These are phyloP conservation scores for Scaptomyza flava DNA, from an alignment of 2,888 invertebrate species.

Conservation along the genomic window DNA sequence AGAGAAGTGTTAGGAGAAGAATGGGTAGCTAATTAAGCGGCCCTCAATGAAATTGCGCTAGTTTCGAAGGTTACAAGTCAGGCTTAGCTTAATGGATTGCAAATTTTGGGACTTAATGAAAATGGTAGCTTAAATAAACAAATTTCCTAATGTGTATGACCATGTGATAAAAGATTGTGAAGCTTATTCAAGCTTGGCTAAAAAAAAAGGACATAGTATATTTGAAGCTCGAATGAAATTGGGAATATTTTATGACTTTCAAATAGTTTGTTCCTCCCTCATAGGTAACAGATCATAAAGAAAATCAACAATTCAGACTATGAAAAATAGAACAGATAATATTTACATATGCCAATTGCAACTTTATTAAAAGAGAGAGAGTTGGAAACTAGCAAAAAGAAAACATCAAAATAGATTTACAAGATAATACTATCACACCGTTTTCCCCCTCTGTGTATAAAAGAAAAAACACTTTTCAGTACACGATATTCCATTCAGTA, in stretches of 20 bases:
- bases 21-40: neutral
- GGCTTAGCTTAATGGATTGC: neutral
- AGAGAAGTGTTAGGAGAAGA: neutral
- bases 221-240: no score
- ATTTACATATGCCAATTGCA: neutral
- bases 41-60: conserved; percentile 10
- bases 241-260: no score
- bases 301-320: neutral
- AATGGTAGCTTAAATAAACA: no score
- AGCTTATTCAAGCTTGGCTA: no score
- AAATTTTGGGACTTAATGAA: neutral
- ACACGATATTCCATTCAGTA: neutral
- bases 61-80: neutral
- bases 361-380: neutral
- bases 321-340: neutral
- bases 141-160: no score
- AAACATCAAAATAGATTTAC: neutral
- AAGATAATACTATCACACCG: neutral
- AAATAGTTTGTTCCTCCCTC: no score
- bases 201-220: no score
- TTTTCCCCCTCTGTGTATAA: neutral
- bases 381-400: neutral
- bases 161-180: no score
- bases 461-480: neutral
- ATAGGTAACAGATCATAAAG: neutral